A percentile compares a stretch with the other conserved stretches of the same genome.
phyloP scores from a whole-genome alignment of 1,140 invertebrate genomes.

The Rhynchophorus ferrugineus region DNA sequence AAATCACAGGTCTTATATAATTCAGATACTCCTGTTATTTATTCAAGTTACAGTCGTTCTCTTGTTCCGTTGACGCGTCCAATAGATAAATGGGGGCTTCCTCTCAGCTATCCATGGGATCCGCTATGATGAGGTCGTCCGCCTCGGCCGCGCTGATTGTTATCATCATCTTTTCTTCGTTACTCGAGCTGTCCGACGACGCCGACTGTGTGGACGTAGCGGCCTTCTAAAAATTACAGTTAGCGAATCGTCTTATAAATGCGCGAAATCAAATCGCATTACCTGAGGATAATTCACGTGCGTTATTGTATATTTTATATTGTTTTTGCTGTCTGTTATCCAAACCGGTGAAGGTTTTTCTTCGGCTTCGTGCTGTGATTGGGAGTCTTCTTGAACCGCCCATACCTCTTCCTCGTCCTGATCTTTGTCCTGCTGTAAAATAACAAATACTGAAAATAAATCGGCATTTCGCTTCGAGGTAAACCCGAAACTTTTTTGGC shows the following conservation, averaged over 20 bases:
- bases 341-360: conserved; percentile 29
- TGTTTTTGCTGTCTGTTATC: conserved; percentile 38
- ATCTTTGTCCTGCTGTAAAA: conserved; percentile 22
- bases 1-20: not conserved
- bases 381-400: conserved; percentile 24
- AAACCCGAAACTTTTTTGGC: no score
- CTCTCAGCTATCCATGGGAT: conserved; percentile 36
- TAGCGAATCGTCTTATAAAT: not conserved
- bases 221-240: conserved; percentile 42
- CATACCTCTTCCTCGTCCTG: conserved; percentile 22
- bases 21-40: not conserved
- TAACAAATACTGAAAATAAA: conserved; percentile 7
- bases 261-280: conserved; percentile 5
- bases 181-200: conserved; percentile 53
- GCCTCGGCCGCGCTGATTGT: conserved; percentile 43
- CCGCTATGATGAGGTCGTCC: conserved; percentile 39
- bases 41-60: no score
- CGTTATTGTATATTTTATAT: conserved; percentile 40
- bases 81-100: conserved; percentile 12
- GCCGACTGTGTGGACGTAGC: conserved; percentile 54
- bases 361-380: conserved; percentile 15
- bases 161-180: conserved; percentile 63
- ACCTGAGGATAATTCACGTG: conserved; percentile 41
- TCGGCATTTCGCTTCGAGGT: no score
- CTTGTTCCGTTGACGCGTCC: conserved; percentile 1